Evolutionary conservation across 2,888 invertebrate genomes (phyloP), one percentile per base, ranked within the genome.

Genomic region (Pyrrhosoma nymphula): DNA sequence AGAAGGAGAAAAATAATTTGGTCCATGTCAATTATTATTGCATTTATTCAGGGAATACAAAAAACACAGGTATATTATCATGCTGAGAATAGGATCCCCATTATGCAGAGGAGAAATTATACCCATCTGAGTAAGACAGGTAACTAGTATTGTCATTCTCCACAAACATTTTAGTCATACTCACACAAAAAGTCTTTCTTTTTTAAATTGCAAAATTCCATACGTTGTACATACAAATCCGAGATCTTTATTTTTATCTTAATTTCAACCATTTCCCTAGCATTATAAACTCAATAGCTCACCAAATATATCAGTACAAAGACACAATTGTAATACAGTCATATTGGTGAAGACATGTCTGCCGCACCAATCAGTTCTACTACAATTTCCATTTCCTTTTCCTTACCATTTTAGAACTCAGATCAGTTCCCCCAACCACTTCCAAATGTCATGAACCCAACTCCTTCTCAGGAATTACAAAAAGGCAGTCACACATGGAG

Each of bases 41-140:
- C 93, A 93, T 93, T 93, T 93, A 93, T 93, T 93, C 93, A 93
- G 93, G 93, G 93, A 93, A 93, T 93, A 93, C 93, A 93, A 93
- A 93, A 93, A 93, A 93, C 93, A 93, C 93, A 93, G 93, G 93
- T 93, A 93, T 93, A 93, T 93, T 55, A 93, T 93, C 93, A 93
- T 93, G 93, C 93, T 93, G 93, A 93, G 93, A 93, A 93, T 93
- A 93, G 93, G 69, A 93, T 93, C 93, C 69, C 93, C 93, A 93
- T 93, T 93, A 93, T 93, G 93, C 93, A 93, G 93, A 93, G 93
- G 93, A 93, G 93, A 93, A 93, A 93, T 93, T 93, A 93, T 93
- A 93, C 93, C 93, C 93, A 93, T 93, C 93, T 69, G 69, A 63
- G 35, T 93, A 39, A 93, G 93, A 93, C 93, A 93, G 93, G 93